phyloP scores from a whole-genome alignment of 2,888 invertebrate species.

The Drosophila pseudotakahashii region DNA sequence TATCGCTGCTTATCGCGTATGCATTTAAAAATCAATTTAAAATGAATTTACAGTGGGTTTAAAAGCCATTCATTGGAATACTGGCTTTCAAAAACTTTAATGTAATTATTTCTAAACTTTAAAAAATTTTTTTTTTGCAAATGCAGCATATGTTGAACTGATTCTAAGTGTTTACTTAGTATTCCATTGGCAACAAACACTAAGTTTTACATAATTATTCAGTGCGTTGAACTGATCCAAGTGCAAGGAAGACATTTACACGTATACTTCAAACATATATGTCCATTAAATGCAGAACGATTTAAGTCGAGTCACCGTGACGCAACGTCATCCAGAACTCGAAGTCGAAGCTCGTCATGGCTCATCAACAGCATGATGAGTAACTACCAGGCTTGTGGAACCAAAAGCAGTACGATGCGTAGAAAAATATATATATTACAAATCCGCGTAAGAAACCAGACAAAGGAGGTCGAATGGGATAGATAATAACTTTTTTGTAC shows the following conservation, averaged over 20 bases:
- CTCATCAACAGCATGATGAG: conserved; percentile 41
- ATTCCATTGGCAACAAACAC: conserved; percentile 7
- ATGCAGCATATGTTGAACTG: not conserved
- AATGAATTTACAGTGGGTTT: conserved; percentile 13
- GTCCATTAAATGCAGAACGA: conserved; percentile 15
- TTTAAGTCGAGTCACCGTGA: conserved; percentile 64
- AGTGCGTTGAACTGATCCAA: conserved; percentile 27
- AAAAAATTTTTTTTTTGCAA: not conserved
- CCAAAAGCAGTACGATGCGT: not conserved
- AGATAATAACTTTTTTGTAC: too few relatives aligned
- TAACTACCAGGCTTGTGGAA: conserved; percentile 16
- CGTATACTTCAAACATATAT: conserved; percentile 6
- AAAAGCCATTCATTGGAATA: not conserved
- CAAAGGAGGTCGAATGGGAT: not conserved
- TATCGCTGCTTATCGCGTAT: conserved; percentile 29
- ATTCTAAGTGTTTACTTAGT: not conserved
- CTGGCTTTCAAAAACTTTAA: not conserved
- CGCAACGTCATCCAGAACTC: conserved; percentile 36
- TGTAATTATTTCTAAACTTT: not conserved
- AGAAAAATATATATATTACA: not conserved
- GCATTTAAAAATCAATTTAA: conserved; percentile 9
- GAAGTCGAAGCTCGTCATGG: conserved; percentile 32
- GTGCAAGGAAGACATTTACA: conserved; percentile 5
- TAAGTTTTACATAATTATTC: conserved; percentile 2
- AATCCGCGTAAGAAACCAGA: not conserved